These are phyloP conservation scores for Teleogryllus oceanicus DNA, from an alignment of 2,888 invertebrate genomes.

Conservation along the genomic window DNA sequence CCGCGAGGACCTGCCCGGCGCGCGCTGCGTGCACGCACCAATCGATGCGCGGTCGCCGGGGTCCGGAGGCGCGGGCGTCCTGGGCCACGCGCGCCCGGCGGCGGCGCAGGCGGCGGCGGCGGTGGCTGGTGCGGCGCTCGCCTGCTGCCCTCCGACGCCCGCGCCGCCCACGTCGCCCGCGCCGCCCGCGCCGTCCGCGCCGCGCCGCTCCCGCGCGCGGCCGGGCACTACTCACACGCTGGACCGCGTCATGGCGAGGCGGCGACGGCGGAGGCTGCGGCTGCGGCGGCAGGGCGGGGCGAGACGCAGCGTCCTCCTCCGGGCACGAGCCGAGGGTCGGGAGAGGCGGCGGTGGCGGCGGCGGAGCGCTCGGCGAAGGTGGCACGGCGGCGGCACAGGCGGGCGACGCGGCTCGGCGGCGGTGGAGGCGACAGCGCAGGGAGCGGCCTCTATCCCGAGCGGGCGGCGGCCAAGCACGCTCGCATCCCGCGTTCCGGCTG, in stretches of 20 bases:
- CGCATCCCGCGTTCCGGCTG: neutral
- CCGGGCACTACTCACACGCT: neutral
- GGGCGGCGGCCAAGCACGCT: neutral
- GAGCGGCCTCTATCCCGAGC: conserved; percentile 18
- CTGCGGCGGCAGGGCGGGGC: neutral
- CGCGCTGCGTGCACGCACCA: conserved; percentile 20
- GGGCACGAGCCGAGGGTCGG: neutral
- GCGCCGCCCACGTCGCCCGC: too few species aligned
- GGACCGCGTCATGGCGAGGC: neutral
- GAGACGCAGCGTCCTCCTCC: neutral
- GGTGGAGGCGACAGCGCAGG: neutral
- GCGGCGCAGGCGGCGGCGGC: neutral
- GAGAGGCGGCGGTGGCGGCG: neutral
- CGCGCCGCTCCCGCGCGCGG: neutral
- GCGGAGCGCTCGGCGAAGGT: neutral
- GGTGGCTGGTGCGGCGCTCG: neutral
- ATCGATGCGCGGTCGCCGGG: conserved; percentile 18
- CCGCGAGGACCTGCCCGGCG: neutral
- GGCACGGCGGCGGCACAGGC: neutral
- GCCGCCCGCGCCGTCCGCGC: too few species aligned
- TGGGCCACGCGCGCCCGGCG: neutral
- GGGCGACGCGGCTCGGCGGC: neutral
- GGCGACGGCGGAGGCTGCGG: neutral
- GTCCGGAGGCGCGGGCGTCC: conserved; percentile 19
- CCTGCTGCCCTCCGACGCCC: neutral